These are phyloP conservation scores for Spermophilus dauricus DNA, from an alignment of 2,113 vertebrate genomes.

Conservation along the genomic window DNA sequence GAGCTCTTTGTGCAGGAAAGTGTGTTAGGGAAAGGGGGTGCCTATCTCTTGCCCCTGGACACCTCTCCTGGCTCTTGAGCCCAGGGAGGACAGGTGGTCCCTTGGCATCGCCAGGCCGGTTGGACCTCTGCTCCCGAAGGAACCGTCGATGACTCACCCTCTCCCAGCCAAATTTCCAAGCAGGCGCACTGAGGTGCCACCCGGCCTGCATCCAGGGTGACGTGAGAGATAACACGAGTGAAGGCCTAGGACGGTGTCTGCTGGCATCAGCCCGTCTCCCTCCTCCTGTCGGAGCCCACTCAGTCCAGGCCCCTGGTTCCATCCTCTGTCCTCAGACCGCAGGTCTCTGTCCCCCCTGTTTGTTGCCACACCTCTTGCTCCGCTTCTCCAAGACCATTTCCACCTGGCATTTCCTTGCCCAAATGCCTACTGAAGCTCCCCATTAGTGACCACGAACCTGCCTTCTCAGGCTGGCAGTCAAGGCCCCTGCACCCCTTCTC, in stretches of 20 bases:
- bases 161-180: accelerated
- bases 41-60: not conserved
- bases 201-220: not conserved
- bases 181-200: accelerated
- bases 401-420: not conserved
- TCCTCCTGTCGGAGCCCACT: not conserved
- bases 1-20: not conserved
- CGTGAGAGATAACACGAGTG: not conserved
- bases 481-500: not conserved
- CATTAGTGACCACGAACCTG: not conserved
- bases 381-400: not conserved
- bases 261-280: not conserved
- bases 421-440: not conserved
- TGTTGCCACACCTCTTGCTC: not conserved
- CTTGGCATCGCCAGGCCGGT: not conserved
- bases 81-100: not conserved
- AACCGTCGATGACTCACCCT: not conserved
- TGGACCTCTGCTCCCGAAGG: not conserved
- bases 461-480: not conserved
- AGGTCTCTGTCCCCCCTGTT: not conserved
- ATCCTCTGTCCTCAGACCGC: not conserved
- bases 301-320: not conserved
- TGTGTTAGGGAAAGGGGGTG: not conserved
- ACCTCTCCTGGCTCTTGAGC: not conserved
- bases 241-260: accelerated